Evolutionary conservation across 2,888 invertebrate species (phyloP), one percentile per base, ranked within the genome.

Genomic region (Thysanoteuthis rhombus): DNA sequence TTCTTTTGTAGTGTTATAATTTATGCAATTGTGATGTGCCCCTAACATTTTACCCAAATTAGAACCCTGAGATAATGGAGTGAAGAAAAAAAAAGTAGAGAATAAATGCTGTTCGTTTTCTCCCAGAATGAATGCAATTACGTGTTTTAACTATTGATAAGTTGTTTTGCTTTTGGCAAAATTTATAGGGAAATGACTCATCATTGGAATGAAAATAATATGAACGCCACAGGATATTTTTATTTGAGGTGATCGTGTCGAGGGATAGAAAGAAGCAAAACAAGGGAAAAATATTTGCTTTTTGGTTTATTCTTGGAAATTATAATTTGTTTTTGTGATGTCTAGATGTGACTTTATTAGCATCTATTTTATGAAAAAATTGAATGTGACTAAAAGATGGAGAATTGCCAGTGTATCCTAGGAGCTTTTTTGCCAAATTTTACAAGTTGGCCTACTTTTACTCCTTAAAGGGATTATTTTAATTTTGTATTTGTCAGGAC

Each of bases 141-240:
- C 75, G n/a, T 75, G 75, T 32, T 75, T 16, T n/a, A 75, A 75
- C 75, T 75, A 75, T 75, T 75, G 75, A 75, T 75, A 75, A 75
- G 75, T 75, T 75, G 75, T 75, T 75, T 75, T n/a, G 75, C 75
- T 75, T 75, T n/a, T 75, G 75, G 75, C 75, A 75, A 75, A 75
- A 75, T n/a, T n/a, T n/a, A 75, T 75, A 75, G 12, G n/a, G n/a
- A 75, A 75, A 75, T 75, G 75, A 75, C n/a, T 75, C 75, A 75
- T 75, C n/a, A 75, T 36, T 75, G n/a, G 75, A 75, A 75, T 75
- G 36, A 75, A 75, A 75, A 75, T 75, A 75, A 75, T 36, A 75
- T 75, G 75, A 75, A 75, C 75, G 36, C 75, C 36, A 75, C 36
- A 10, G 75, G 75, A 8, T 75, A 75, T 36, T 75, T 75, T 75